phyloP scores from a whole-genome alignment of 2,888 invertebrate genomes.

The Harmothoe impar region DNA sequence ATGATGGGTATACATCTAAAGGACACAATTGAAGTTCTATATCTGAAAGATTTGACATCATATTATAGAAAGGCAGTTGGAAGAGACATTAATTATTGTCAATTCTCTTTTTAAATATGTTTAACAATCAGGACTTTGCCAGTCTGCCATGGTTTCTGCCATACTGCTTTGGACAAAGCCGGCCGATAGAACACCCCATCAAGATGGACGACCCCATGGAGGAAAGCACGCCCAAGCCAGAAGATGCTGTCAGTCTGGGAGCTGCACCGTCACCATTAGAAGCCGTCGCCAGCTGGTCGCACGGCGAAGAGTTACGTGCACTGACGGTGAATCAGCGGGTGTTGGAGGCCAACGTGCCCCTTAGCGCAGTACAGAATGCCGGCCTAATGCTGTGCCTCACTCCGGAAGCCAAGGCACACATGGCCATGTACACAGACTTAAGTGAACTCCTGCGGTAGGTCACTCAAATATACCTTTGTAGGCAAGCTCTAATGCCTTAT shows the following conservation, averaged over 20 bases:
- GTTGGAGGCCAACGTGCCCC: not conserved
- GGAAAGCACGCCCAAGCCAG: too few relatives aligned
- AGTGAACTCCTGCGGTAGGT: not conserved
- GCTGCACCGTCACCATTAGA: too few relatives aligned
- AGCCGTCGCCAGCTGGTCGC: not conserved
- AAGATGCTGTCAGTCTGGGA: too few relatives aligned
- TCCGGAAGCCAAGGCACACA: not conserved
- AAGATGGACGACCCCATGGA: not conserved
- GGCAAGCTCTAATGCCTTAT: too few relatives aligned
- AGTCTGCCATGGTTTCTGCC: slow-evolving; percentile 21
- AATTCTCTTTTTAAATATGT: too few relatives aligned
- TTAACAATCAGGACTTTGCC: slow-evolving; percentile 13
- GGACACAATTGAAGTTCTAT: too few relatives aligned
- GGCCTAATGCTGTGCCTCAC: not conserved
- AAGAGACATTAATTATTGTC: too few relatives aligned
- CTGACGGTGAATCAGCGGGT: not conserved
- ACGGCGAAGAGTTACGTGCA: not conserved
- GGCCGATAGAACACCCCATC: not conserved
- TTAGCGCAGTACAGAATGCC: not conserved
- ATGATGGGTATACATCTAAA: too few relatives aligned
- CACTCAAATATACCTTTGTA: too few relatives aligned
- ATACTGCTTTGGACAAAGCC: slow-evolving; percentile 20
- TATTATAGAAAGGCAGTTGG: too few relatives aligned
- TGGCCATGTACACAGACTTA: not conserved
- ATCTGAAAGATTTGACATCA: too few relatives aligned